These are phyloP conservation scores for Anoplolepis gracilipes DNA, from an alignment of 1,140 invertebrate species.

Conservation along the genomic window DNA sequence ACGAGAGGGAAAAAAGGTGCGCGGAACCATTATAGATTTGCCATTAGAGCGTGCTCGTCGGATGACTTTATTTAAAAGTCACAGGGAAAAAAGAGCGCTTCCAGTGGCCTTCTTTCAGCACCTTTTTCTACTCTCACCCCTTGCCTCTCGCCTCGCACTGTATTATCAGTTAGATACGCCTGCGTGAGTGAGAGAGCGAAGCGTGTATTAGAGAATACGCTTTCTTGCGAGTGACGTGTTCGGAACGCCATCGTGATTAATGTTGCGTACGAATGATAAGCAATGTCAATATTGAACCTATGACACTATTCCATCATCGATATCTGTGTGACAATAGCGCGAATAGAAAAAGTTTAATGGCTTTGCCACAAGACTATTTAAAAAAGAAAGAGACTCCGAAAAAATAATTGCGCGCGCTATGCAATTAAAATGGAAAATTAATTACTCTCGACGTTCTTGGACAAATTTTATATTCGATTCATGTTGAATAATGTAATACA, in stretches of 20 bases:
- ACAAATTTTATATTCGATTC: neutral
- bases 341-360: conserved; percentile 56
- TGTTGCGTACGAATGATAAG: conserved; percentile 67
- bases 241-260: conserved; percentile 55
- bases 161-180: conserved; percentile 41
- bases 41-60: conserved; percentile 69
- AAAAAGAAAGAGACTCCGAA: neutral
- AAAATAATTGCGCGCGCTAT: neutral
- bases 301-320: conserved; percentile 44
- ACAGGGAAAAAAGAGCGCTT: conserved; percentile 30
- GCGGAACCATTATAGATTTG: conserved; percentile 75
- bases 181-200: conserved; percentile 11
- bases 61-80: conserved; percentile 74
- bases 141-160: neutral
- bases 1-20: conserved; percentile 6
- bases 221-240: conserved; percentile 42
- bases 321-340: conserved; percentile 60
- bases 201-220: conserved; percentile 30
- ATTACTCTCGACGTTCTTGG: neutral
- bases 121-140: conserved; percentile 40
- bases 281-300: conserved; percentile 70
- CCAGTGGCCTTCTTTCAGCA: neutral
- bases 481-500: neutral
- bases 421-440: neutral
- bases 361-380: neutral